Percentiles rank a stretch among this genome's conserved stretches.
These are phyloP conservation scores for Muscicapa comitata DNA, from an alignment of 2,797 vertebrate species.

Conservation along the genomic window DNA sequence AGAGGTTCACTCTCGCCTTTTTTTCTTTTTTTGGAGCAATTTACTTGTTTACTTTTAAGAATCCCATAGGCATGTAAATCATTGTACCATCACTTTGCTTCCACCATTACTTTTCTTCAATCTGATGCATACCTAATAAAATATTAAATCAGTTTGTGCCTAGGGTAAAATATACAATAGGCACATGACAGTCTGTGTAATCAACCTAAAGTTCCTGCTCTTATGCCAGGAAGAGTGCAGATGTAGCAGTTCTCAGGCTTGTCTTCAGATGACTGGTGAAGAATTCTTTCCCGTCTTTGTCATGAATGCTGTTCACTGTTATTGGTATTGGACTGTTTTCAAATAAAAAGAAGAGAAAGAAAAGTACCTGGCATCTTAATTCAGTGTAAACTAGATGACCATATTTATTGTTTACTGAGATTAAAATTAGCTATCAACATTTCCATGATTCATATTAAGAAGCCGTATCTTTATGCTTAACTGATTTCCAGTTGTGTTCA, in stretches of 20 bases:
- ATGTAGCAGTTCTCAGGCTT: background rate
- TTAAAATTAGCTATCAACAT: background rate
- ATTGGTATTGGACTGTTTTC: background rate
- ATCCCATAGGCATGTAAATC: background rate
- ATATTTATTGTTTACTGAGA: background rate
- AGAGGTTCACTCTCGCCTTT: background rate
- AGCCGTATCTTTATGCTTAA: background rate
- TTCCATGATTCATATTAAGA: background rate
- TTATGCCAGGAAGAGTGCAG: background rate
- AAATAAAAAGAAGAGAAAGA: background rate
- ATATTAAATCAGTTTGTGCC: background rate
- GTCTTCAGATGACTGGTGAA: background rate
- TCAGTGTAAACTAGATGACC: background rate
- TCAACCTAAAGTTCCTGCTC: background rate
- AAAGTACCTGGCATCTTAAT: background rate
- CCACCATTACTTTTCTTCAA: background rate
- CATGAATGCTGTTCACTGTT: background rate
- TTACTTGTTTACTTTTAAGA: constrained; percentile 35
- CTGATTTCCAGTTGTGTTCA: background rate
- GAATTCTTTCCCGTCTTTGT: background rate
- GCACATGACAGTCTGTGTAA: background rate
- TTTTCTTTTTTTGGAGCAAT: background rate
- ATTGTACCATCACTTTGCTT: background rate
- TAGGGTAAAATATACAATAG: background rate
- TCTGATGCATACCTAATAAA: background rate